Evolutionary conservation across 2,113 vertebrate genomes (phyloP).

Genomic region (Chloropsis cyanopogon): DNA sequence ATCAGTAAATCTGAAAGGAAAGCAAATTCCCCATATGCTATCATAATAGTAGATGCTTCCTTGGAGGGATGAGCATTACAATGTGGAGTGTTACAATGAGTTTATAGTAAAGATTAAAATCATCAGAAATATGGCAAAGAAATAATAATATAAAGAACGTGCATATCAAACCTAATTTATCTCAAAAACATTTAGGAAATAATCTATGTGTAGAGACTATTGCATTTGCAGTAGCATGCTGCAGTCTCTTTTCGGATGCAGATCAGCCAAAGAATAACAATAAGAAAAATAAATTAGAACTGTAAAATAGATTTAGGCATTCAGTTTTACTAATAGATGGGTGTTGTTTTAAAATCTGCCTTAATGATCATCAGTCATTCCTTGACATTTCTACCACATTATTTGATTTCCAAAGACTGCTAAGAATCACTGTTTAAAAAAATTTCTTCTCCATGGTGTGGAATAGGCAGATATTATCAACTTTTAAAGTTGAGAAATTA

Average conservation of each 20-base stretch:
- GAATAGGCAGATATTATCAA: not conserved
- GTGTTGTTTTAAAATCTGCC: not conserved
- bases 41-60: not conserved
- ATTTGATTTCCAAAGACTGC: not conserved
- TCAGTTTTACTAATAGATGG: not conserved
- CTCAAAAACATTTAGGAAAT: not conserved
- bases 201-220: not conserved
- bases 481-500: not conserved
- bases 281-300: not conserved
- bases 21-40: not conserved
- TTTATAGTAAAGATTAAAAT: not conserved
- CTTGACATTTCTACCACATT: not conserved
- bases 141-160: not conserved
- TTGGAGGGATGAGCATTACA: not conserved
- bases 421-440: not conserved
- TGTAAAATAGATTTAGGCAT: not conserved
- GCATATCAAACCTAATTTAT: not conserved
- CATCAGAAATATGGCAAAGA: not conserved
- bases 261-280: not conserved
- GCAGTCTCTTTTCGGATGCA: not conserved
- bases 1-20: not conserved
- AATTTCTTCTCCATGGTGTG: not conserved
- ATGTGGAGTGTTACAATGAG: not conserved
- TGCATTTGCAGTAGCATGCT: not conserved
- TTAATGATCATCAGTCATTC: not conserved